These are phyloP conservation scores for Aptenodytes forsteri DNA, from an alignment of 2,113 vertebrate species.

Conservation along the genomic window DNA sequence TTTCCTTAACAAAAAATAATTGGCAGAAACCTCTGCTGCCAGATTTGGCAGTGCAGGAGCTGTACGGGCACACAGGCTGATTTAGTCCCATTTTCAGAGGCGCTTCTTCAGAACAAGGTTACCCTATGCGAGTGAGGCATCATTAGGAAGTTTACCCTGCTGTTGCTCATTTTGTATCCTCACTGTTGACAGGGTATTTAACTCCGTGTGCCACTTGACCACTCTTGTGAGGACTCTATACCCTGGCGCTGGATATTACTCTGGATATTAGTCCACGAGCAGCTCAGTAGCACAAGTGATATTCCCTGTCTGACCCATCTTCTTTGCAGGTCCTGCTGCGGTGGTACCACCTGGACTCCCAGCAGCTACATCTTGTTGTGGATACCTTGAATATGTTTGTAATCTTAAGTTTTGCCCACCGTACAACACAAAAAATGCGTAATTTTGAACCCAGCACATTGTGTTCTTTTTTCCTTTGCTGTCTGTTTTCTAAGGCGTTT, in stretches of 20 bases:
- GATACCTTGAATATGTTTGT: background rate
- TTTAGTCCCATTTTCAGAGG: background rate
- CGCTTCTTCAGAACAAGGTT: background rate
- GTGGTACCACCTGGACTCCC: background rate
- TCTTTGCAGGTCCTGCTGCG: background rate
- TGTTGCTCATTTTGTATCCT: background rate
- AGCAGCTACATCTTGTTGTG: background rate
- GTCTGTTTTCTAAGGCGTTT: background rate
- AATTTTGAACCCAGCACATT: background rate
- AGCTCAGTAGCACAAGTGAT: background rate
- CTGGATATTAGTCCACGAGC: background rate
- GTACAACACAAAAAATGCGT: accelerated
- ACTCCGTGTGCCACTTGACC: background rate
- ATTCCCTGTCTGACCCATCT: background rate
- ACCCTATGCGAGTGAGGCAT: background rate
- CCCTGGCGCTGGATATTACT: background rate
- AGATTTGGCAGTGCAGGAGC: slow-evolving; percentile 12
- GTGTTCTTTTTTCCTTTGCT: background rate
- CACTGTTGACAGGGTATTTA: background rate
- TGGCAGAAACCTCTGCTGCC: slow-evolving; percentile 42
- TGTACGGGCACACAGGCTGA: background rate
- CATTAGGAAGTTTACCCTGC: background rate
- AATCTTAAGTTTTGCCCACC: background rate
- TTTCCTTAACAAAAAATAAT: slow-evolving; percentile 43
- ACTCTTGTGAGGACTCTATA: background rate